phyloP scores from a whole-genome alignment of 2,113 vertebrate species.

The Sarotherodon lohbergeri region DNA sequence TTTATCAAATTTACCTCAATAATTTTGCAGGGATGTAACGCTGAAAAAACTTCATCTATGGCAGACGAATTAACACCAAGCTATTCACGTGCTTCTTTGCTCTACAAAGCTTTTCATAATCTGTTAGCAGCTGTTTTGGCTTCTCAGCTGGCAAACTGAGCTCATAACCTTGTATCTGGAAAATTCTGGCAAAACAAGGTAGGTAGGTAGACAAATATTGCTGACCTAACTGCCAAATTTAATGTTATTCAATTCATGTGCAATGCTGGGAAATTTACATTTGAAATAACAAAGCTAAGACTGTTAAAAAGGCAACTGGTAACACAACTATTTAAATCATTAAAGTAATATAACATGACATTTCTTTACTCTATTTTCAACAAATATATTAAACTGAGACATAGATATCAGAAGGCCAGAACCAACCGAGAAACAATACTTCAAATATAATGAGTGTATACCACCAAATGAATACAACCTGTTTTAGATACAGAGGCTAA shows the following conservation, averaged over 20 bases:
- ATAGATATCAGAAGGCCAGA: neutral
- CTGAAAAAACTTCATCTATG: neutral
- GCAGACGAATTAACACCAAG: neutral
- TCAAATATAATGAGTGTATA: neutral
- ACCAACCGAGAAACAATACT: neutral
- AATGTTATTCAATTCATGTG: neutral
- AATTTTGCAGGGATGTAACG: neutral
- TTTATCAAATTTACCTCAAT: neutral
- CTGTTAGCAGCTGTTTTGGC: neutral
- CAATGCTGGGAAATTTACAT: neutral
- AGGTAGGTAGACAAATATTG: neutral
- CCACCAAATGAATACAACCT: neutral
- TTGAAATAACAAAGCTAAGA: neutral
- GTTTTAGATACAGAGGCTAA: neutral
- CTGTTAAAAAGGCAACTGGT: neutral
- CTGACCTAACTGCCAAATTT: neutral
- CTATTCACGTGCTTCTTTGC: neutral
- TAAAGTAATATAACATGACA: neutral
- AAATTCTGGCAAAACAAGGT: neutral
- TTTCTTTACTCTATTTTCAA: neutral
- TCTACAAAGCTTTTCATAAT: neutral
- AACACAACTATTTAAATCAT: neutral
- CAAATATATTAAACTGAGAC: neutral
- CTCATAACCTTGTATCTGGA: neutral
- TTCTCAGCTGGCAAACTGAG: neutral